Conservation (phyloP, 2,797 vertebrate genomes). For the Myioborus melanocephalus region DNA sequence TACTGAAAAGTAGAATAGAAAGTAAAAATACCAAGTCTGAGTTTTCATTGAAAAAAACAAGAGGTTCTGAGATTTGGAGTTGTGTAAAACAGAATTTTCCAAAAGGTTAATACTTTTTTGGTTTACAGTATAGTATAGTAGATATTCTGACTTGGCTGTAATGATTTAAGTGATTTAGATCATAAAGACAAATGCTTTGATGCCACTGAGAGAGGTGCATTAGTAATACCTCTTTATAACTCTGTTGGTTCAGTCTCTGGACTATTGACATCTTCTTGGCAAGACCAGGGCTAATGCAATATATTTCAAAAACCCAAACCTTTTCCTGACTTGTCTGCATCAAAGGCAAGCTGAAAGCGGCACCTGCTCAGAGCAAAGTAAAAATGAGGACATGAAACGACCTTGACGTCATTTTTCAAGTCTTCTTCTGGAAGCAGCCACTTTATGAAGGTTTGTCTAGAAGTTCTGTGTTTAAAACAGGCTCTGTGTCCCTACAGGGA, state of each 20-base stretch:
- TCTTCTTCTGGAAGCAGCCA: background rate
- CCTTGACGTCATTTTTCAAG: background rate
- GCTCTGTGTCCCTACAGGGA: background rate
- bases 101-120: background rate
- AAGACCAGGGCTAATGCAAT: background rate
- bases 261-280: slow-evolving; percentile 36
- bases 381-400: background rate
- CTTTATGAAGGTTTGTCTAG: background rate
- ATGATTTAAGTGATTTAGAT: background rate
- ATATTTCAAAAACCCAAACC: background rate
- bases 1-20: background rate
- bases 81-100: background rate
- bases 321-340: background rate
- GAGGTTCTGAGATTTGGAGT: background rate
- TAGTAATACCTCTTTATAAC: slow-evolving; percentile 26
- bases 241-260: background rate
- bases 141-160: background rate
- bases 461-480: background rate
- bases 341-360: background rate
- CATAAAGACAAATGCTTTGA: slow-evolving; percentile 14
- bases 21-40: background rate
- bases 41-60: background rate
- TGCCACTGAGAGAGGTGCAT: background rate
- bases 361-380: background rate
- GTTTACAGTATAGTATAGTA: background rate